phyloP scores from a whole-genome alignment of 2,113 vertebrate genomes.

The Triplophysa tibetana region DNA sequence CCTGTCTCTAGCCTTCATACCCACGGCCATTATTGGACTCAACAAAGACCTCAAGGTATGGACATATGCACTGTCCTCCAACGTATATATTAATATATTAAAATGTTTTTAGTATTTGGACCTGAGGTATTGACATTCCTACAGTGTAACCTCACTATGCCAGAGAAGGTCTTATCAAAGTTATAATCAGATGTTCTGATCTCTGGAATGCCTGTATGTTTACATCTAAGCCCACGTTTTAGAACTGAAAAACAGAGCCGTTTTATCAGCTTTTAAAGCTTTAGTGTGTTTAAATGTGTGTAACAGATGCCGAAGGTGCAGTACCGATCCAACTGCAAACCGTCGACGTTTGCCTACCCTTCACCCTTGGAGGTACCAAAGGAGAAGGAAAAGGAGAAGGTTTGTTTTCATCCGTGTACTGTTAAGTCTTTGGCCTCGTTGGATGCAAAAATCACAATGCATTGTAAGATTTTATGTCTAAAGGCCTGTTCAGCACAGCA shows the following conservation, averaged over 20 bases:
- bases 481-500: neutral
- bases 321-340: constrained; percentile 98
- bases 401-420: constrained; percentile 55
- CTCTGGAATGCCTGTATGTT: neutral
- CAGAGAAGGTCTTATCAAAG: neutral
- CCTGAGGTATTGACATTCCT: neutral
- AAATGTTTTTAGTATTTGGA: neutral
- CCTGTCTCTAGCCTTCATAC: constrained; percentile 93
- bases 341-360: constrained; percentile 97
- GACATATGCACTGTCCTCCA: neutral
- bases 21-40: constrained; percentile 96
- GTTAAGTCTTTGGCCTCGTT: no score
- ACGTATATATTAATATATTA: neutral
- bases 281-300: constrained; percentile 10
- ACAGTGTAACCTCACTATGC: neutral
- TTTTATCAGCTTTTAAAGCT: neutral
- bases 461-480: no score
- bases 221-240: neutral
- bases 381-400: constrained; percentile 99
- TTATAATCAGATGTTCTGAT: neutral
- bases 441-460: no score
- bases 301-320: constrained; percentile 98
- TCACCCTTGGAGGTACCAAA: constrained; percentile 97
- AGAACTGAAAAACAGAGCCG: neutral
- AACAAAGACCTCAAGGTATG: constrained; percentile 98